Percentiles rank a stretch among this genome's conserved stretches.
These are phyloP conservation scores for Scopus umbretta DNA, from an alignment of 2,113 vertebrate species.

Conservation along the genomic window DNA sequence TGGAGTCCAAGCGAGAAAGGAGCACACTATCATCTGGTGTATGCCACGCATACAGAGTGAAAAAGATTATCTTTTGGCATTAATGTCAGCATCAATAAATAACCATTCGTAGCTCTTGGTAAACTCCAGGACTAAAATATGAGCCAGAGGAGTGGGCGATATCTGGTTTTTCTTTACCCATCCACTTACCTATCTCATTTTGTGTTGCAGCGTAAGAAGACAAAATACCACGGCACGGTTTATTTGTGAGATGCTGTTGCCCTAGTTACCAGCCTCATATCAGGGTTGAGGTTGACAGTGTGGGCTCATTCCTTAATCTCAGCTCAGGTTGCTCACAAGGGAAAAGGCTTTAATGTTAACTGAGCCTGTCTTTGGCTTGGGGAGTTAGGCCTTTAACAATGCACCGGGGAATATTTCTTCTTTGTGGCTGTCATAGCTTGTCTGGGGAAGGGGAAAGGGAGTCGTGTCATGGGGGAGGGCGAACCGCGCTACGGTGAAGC, in stretches of 20 bases:
- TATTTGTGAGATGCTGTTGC: constrained; percentile 44
- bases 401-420: not conserved
- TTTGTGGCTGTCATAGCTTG: not conserved
- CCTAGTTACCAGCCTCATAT: constrained; percentile 54
- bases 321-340: constrained; percentile 50
- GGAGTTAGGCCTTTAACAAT: constrained; percentile 45
- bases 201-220: not conserved
- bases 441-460: not conserved
- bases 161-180: not conserved
- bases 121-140: not conserved
- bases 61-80: not conserved
- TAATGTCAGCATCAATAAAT: constrained; percentile 1
- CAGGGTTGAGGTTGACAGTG: constrained; percentile 54
- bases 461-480: not conserved
- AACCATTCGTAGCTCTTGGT: not conserved
- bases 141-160: not conserved
- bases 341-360: constrained; percentile 51
- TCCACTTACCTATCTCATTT: not conserved
- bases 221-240: not conserved
- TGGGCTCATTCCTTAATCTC: constrained; percentile 55
- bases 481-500: not conserved
- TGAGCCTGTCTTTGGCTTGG: constrained; percentile 39
- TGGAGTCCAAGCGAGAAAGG: not conserved
- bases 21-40: not conserved
- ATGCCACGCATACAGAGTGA: not conserved